phyloP scores from a whole-genome alignment of 2,113 vertebrate species.

The Cathartes aura region DNA sequence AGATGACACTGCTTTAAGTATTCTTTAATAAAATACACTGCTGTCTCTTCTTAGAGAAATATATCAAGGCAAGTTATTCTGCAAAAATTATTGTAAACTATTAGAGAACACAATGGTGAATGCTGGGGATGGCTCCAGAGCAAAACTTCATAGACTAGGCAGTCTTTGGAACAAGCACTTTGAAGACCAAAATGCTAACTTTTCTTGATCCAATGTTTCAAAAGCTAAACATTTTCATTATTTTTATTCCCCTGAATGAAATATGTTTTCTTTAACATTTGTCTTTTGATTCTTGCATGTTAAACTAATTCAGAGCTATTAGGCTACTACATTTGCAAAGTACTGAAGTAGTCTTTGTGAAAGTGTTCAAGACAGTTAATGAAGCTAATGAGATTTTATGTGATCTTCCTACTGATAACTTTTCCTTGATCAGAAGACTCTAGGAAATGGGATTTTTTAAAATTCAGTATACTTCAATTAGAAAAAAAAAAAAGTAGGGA shows the following conservation, averaged over 20 bases:
- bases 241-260: neutral
- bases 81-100: neutral
- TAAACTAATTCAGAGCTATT: neutral
- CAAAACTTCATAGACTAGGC: neutral
- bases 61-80: neutral
- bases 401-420: neutral
- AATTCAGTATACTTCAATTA: neutral
- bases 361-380: neutral
- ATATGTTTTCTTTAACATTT: neutral
- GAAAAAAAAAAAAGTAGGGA: neutral
- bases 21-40: neutral
- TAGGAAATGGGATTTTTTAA: neutral
- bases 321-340: neutral
- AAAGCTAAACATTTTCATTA: neutral
- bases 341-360: neutral
- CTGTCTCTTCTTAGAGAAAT: neutral
- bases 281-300: neutral
- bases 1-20: neutral
- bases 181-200: neutral
- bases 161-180: neutral
- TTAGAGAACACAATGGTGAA: neutral
- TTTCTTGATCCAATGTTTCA: neutral
- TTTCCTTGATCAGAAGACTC: neutral
- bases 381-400: neutral
- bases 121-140: neutral